Conservation (phyloP, 2,113 vertebrate species). For the Microtus ochrogaster region DNA sequence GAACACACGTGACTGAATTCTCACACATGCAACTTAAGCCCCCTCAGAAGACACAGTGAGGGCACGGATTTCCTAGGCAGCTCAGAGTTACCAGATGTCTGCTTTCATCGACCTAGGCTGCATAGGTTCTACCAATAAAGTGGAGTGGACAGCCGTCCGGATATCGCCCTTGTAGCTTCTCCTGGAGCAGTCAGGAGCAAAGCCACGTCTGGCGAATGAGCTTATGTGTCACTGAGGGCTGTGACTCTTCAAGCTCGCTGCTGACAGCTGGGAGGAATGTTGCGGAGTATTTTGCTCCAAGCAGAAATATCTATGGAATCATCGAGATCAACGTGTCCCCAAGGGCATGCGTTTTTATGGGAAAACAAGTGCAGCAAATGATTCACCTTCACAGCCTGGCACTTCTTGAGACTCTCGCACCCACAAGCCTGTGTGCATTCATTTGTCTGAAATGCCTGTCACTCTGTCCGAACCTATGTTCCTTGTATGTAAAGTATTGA, state of each 20-base stretch:
- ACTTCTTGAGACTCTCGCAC: background rate
- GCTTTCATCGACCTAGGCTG: background rate
- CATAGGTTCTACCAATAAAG: background rate
- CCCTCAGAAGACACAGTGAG: conserved; percentile 17
- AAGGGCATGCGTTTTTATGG: background rate
- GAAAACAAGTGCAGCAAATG: background rate
- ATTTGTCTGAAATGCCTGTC: conserved; percentile 6
- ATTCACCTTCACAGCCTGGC: background rate
- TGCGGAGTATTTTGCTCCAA: conserved; percentile 29
- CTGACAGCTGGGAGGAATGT: background rate
- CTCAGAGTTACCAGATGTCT: background rate
- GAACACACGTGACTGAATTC: background rate
- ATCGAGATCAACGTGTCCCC: background rate
- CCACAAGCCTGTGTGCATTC: background rate
- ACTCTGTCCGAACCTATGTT: background rate
- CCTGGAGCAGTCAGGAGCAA: background rate
- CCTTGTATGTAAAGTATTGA: conserved; percentile 17
- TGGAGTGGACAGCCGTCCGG: background rate
- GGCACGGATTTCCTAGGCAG: background rate
- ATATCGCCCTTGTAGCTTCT: background rate
- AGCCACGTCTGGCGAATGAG: background rate
- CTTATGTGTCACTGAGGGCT: background rate
- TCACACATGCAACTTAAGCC: background rate
- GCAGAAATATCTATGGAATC: conserved; percentile 1
- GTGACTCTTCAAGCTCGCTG: background rate